phyloP scores from a whole-genome alignment of 2,888 invertebrate genomes.

The Mamestra brassicae region DNA sequence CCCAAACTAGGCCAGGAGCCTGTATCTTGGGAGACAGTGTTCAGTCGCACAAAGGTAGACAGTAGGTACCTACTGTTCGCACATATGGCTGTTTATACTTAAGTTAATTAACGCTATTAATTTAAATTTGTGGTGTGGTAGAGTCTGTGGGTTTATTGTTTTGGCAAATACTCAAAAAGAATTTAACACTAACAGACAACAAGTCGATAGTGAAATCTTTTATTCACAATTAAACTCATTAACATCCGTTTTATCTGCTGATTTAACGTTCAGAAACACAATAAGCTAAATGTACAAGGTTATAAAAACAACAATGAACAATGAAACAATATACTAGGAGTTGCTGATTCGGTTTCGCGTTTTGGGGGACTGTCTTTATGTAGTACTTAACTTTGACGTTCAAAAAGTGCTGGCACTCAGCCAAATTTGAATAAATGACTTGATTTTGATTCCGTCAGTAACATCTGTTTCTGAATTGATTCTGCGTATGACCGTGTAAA shows the following conservation, averaged over 20 bases:
- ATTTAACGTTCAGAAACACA: constrained; percentile 24
- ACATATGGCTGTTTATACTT: too few species aligned
- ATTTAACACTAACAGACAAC: constrained; percentile 18
- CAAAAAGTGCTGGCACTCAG: too few species aligned
- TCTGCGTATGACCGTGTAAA: background rate
- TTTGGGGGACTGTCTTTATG: too few species aligned
- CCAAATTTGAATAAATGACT: too few species aligned
- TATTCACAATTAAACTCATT: constrained; percentile 39
- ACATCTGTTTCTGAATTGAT: constrained; percentile 12
- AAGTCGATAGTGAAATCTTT: constrained; percentile 38
- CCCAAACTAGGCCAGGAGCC: too few species aligned
- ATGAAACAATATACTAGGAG: background rate
- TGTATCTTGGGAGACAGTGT: too few species aligned
- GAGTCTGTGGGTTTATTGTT: constrained; percentile 16
- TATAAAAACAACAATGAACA: constrained; percentile 5
- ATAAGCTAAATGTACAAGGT: constrained; percentile 24
- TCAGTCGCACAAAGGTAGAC: too few species aligned
- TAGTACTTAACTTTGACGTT: too few species aligned
- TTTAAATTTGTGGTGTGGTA: too few species aligned
- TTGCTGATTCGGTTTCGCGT: background rate
- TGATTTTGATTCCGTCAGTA: background rate
- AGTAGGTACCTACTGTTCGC: too few species aligned
- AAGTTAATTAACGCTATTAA: too few species aligned
- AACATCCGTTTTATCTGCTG: constrained; percentile 14
- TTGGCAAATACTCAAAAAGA: constrained; percentile 50